phyloP scores from a whole-genome alignment of 2,888 invertebrate species.

The Vesta saturnalis region DNA sequence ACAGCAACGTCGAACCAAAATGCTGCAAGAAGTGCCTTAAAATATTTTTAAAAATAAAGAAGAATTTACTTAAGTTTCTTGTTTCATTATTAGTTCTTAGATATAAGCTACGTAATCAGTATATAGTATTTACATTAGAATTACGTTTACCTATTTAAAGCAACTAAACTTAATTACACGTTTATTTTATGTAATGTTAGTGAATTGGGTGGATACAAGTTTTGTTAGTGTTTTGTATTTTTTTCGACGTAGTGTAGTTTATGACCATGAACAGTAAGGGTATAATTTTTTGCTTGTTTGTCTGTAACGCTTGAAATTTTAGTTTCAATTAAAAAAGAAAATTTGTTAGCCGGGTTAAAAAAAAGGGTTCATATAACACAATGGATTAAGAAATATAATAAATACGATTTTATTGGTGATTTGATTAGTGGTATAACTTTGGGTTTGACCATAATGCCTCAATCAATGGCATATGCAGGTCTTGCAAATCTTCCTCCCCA shows the following conservation, averaged over 20 bases:
- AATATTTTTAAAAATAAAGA: too few relatives aligned
- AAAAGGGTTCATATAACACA: slow-evolving; percentile 58
- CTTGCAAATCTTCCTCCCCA: slow-evolving; percentile 87
- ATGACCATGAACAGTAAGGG: neutral
- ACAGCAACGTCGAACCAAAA: too few relatives aligned
- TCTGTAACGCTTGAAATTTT: neutral
- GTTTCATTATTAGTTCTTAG: too few relatives aligned
- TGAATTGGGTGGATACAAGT: too few relatives aligned
- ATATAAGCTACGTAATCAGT: too few relatives aligned
- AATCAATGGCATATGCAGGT: slow-evolving; percentile 91
- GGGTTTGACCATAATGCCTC: slow-evolving; percentile 91
- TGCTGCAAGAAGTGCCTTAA: too few relatives aligned
- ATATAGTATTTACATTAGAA: neutral
- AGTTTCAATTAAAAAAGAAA: neutral
- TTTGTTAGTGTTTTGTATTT: too few relatives aligned
- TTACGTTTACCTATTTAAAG: neutral
- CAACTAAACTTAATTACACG: neutral
- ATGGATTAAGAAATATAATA: slow-evolving; percentile 77
- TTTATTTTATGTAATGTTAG: neutral
- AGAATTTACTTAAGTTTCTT: too few relatives aligned
- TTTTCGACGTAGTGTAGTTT: too few relatives aligned
- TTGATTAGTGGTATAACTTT: slow-evolving; percentile 89
- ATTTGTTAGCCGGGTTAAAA: neutral
- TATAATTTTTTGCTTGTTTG: neutral
- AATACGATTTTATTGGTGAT: slow-evolving; percentile 78